Base-by-base conservation (phyloP, 2,113 vertebrate species). In the Aix galericulata region DNA sequence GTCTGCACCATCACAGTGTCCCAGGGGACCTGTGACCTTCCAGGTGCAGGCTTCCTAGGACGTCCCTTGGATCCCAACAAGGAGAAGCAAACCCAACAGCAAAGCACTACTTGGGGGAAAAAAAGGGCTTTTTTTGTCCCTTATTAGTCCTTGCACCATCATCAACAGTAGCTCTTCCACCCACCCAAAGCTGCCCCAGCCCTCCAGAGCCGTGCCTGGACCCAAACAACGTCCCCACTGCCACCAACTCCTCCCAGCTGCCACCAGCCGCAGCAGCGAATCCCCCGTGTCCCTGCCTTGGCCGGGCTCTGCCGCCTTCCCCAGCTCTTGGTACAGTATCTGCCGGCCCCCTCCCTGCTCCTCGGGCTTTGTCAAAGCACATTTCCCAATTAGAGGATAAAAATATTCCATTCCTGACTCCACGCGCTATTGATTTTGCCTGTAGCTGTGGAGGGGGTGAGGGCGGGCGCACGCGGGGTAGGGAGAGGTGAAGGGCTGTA, bases 381-480 rank as follows among this genome's bases (percentile, higher is more conserved):
- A 96, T 95, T 97, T 97, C 96, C 96, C 97, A 97, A 97, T 97
- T 97, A 97, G 95, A 95, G 95, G 96, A 97, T 96, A 96, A 96
- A 96, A 97, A 97, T 96, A 97, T 97, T 97, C 96, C 96, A 93
- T 97, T 92, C 91, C 91, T 96, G 95, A 96, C 97, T 97, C 94
- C 23, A 86, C 31, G 31, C 29, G 44, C 94, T 96, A 98, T 96
- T 85, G 97, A 98, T 97, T 97, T 95, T 97, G 97, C 96, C 96
- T 79, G 95, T 96, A 96, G 97, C 96, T 92, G 90, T 91, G 95
- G 95, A 94, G 90, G 90, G 95, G 96, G 94, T 36, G 82, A 86
- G 94, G 95, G 95, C 66, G 55, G 86, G 82, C 11, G 69, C 3
- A 58, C 26, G 44, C 44, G 46, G 87, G 92, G 91, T 89, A 92